These are phyloP conservation scores for Leptatherina wallacei DNA, from an alignment of 2,797 vertebrate genomes.

Conservation along the genomic window DNA sequence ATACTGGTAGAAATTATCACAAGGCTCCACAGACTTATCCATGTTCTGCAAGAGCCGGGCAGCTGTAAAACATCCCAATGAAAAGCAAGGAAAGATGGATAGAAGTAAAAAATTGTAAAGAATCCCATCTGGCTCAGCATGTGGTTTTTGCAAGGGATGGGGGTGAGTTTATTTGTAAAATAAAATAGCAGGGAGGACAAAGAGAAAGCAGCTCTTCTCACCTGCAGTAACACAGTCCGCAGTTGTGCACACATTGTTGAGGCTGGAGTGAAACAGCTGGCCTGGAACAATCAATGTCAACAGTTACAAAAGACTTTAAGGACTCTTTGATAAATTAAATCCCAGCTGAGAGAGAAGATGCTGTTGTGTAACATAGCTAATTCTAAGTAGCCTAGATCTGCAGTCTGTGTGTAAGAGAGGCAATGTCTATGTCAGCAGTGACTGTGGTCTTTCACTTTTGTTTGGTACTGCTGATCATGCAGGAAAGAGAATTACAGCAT, in stretches of 20 bases:
- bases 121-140: not conserved
- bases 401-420: conserved; percentile 17
- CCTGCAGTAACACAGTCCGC: conserved; percentile 93
- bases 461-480: conserved; percentile 66
- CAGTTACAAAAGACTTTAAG: conserved; percentile 29
- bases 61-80: conserved; percentile 74
- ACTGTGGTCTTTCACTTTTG: conserved; percentile 62
- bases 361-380: conserved; percentile 16
- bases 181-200: conserved; percentile 19
- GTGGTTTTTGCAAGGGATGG: not conserved
- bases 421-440: conserved; percentile 63
- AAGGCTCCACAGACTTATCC: conserved; percentile 88
- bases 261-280: conserved; percentile 64
- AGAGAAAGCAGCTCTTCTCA: conserved; percentile 66
- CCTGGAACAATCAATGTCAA: conserved; percentile 74
- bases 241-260: conserved; percentile 83
- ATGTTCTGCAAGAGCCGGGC: conserved; percentile 95
- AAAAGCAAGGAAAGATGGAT: not conserved
- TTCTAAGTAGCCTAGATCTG: conserved; percentile 19
- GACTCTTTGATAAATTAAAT: conserved; percentile 21
- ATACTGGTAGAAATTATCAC: conserved; percentile 95
- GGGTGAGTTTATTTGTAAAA: conserved; percentile 23
- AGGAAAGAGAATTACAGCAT: conserved; percentile 56
- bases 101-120: not conserved
- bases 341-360: conserved; percentile 22